Evolutionary conservation across 2,888 invertebrate species (phyloP).

Genomic region (Hyposoter didymator): DNA sequence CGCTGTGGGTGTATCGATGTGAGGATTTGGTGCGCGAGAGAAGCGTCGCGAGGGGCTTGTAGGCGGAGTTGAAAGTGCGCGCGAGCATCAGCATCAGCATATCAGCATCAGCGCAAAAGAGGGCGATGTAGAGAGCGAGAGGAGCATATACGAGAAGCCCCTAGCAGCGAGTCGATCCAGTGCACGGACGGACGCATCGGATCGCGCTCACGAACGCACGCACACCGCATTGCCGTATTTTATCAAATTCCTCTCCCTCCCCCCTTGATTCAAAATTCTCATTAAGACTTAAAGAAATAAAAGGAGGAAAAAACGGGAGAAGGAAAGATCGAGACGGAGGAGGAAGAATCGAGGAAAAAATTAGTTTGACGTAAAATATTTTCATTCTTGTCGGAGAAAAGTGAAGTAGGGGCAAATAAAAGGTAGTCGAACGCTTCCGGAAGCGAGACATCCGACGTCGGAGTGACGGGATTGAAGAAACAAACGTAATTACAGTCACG

Average conservation of each 20-base stretch:
- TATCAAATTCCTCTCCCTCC: constrained; percentile 24
- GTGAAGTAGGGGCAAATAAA: background rate
- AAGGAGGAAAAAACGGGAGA: constrained; percentile 2
- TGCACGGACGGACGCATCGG: constrained; percentile 70
- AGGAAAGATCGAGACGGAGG: background rate
- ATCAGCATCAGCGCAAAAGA: constrained; percentile 46
- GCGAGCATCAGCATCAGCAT: constrained; percentile 37
- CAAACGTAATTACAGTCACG: constrained; percentile 12
- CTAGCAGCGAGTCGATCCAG: constrained; percentile 72
- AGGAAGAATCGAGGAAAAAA: background rate
- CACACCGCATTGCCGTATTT: constrained; percentile 80
- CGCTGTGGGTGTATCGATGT: constrained; percentile 9
- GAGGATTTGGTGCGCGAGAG: constrained; percentile 45
- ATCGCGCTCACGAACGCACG: constrained; percentile 66
- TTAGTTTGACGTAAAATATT: background rate
- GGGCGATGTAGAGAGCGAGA: background rate
- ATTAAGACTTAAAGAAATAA: background rate
- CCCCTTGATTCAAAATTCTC: background rate
- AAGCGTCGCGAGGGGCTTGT: constrained; percentile 38
- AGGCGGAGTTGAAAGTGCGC: constrained; percentile 30
- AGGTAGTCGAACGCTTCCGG: constrained; percentile 25
- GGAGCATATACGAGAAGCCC: constrained; percentile 68
- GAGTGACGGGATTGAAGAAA: constrained; percentile 22
- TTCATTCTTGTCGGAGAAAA: background rate
- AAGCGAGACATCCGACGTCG: constrained; percentile 33